A percentile compares a stretch with the other conserved stretches of the same genome.
These are phyloP conservation scores for Solenopsis fugax DNA, from an alignment of 1,140 invertebrate species.

Conservation along the genomic window DNA sequence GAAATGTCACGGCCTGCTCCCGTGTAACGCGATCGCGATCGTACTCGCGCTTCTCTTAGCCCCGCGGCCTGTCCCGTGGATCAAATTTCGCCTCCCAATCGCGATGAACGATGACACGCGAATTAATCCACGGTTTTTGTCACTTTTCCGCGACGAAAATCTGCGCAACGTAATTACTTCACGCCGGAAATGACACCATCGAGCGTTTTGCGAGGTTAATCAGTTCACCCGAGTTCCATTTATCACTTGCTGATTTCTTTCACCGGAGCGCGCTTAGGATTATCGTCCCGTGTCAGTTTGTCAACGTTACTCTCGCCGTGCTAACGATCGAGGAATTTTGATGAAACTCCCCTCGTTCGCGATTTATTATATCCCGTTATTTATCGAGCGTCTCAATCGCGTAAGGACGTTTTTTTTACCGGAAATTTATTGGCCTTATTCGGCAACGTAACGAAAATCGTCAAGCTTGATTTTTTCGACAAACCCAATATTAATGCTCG, in stretches of 20 bases:
- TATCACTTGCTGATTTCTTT: slow-evolving; percentile 30
- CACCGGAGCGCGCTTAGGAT: not conserved
- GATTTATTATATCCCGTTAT: slow-evolving; percentile 11
- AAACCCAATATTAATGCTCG: slow-evolving; percentile 15
- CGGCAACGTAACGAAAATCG: not conserved
- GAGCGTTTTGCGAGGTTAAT: slow-evolving; percentile 5
- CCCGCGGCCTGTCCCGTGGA: no score
- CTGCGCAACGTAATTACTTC: not conserved
- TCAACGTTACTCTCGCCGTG: not conserved
- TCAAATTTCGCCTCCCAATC: not conserved
- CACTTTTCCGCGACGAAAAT: not conserved
- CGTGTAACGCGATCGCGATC: not conserved
- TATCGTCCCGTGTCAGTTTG: slow-evolving; percentile 9
- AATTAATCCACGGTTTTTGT: slow-evolving; percentile 19
- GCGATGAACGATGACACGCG: slow-evolving; percentile 20
- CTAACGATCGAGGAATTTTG: slow-evolving; percentile 26
- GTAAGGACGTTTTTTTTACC: not conserved
- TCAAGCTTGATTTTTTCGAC: not conserved
- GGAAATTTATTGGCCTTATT: not conserved
- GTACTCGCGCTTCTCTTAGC: not conserved
- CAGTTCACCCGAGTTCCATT: slow-evolving; percentile 6
- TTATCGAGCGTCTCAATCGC: not conserved
- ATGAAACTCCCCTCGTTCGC: not conserved
- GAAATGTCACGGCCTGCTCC: not conserved
- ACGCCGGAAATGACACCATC: slow-evolving; percentile 3